These are phyloP conservation scores for Marcusenius ussheri DNA, from an alignment of 2,113 vertebrate genomes.

Conservation along the genomic window DNA sequence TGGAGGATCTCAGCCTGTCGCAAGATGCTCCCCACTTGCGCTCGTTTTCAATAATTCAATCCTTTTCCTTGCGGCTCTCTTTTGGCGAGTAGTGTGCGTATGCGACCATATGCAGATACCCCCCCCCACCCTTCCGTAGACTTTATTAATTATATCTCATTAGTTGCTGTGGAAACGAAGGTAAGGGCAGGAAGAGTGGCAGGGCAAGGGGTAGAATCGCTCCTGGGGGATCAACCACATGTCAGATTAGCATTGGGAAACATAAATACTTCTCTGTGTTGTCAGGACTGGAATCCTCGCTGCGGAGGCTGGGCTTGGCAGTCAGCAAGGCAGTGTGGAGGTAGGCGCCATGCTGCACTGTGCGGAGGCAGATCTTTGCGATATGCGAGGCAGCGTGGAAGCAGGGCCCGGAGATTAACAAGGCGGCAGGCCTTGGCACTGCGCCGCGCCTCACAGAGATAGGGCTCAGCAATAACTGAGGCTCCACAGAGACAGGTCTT, in stretches of 20 bases:
- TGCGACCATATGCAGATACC: neutral
- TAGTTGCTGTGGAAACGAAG: slow-evolving; percentile 42
- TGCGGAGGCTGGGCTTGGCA: neutral
- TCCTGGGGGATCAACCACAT: slow-evolving; percentile 32
- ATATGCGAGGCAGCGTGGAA: neutral
- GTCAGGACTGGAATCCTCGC: slow-evolving; percentile 4
- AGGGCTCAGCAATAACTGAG: too few relatives aligned
- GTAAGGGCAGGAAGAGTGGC: slow-evolving; percentile 33
- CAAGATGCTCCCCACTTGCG: slow-evolving; percentile 27
- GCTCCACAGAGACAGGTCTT: too few relatives aligned
- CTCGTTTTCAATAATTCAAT: neutral
- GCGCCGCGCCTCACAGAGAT: too few relatives aligned
- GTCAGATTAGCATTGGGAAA: slow-evolving; percentile 70
- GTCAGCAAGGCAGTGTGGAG: neutral
- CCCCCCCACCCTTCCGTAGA: neutral
- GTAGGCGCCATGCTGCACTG: neutral
- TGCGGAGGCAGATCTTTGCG: neutral
- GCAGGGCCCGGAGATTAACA: neutral
- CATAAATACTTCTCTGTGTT: slow-evolving; percentile 52
- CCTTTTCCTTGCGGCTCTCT: neutral
- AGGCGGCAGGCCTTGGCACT: neutral
- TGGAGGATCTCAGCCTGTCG: slow-evolving; percentile 34
- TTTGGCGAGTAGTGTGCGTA: slow-evolving; percentile 14
- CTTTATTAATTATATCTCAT: slow-evolving; percentile 39
- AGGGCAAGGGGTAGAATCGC: slow-evolving; percentile 30